Base-by-base conservation (phyloP, 2,113 vertebrate species). In the Perccottus glenii region DNA sequence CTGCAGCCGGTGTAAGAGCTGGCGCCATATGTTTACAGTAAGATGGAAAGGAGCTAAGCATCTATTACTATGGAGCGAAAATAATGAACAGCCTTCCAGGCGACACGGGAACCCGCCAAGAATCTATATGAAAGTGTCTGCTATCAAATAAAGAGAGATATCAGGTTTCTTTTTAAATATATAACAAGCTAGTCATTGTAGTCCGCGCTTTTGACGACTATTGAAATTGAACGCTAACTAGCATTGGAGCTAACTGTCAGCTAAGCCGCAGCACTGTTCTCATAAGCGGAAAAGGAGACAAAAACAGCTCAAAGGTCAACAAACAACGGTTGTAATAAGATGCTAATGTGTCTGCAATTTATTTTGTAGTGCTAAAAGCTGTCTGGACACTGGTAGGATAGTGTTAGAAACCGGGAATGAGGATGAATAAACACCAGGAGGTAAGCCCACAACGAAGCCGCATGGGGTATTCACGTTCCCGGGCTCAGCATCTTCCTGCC, bases 401-500 rank as follows among this genome's bases (percentile, higher is more conserved):
- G 67, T 72, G 66, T 72, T 55, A 52, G 7, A 35, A 66, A 59
- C 74, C 89, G 0, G 85, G 83, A 91, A 71, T 83, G 64, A 88
- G 92, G 15, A 92, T 93, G 67, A 60, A 55, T 3, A 0, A 47
- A 44, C n/a, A 3, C 56, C 7, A 4, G 2, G 8, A 11, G 2
- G 11, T 1, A 0, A 11, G 47, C 50, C 0, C 0, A n/a, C 50
- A 59, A 45, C 57, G 67, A 35, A 75, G 14, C 36, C 11, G 43
- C 32, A 35, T n/a, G 0, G 0, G 8, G 0, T 4, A 90, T 92
- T 76, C 91, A 91, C 15, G 73, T 91, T 90, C 85, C 89, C 64
- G 89, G 90, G 90, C 79, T 14, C 61, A 81, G 88, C 82, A 85
- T 87, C 82, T 89, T 90, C 89, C 80, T 90, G 81, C 78, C 80